phyloP scores from a whole-genome alignment of 2,797 vertebrate species.

The Rhinophrynus dorsalis region DNA sequence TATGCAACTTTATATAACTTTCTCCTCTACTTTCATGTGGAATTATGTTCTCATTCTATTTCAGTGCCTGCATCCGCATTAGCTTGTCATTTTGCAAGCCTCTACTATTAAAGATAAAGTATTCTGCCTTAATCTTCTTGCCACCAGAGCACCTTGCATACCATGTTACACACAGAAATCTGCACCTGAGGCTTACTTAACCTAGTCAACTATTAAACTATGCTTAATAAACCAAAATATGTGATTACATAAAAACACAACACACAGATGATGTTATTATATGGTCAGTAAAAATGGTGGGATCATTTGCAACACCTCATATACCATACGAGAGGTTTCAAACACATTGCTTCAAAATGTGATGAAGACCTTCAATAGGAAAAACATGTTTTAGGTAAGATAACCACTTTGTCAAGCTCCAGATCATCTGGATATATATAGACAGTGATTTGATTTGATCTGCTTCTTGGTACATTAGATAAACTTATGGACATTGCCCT shows the following conservation, averaged over 20 bases:
- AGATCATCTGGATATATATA: too few relatives aligned
- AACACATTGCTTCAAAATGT: too few relatives aligned
- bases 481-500: too few relatives aligned
- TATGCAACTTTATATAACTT: constrained; percentile 21
- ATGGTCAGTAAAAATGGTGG: too few relatives aligned
- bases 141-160: constrained; percentile 16
- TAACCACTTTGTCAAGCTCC: too few relatives aligned
- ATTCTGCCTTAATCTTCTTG: constrained; percentile 43
- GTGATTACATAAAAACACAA: not conserved
- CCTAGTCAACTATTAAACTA: constrained; percentile 7
- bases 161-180: constrained; percentile 13
- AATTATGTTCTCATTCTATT: constrained; percentile 36
- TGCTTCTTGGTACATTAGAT: too few relatives aligned
- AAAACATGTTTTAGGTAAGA: too few relatives aligned
- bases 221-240: not conserved
- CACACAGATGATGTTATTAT: too few relatives aligned
- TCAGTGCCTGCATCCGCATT: constrained; percentile 22
- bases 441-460: too few relatives aligned
- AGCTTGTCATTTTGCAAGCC: constrained; percentile 36
- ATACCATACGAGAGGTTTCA: too few relatives aligned
- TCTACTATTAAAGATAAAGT: constrained; percentile 24
- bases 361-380: too few relatives aligned
- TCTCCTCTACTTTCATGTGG: constrained; percentile 22
- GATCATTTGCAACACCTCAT: too few relatives aligned
- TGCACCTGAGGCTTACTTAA: constrained; percentile 19